Conservation (phyloP, 2,888 invertebrate species). For the Sesamia inferens region DNA sequence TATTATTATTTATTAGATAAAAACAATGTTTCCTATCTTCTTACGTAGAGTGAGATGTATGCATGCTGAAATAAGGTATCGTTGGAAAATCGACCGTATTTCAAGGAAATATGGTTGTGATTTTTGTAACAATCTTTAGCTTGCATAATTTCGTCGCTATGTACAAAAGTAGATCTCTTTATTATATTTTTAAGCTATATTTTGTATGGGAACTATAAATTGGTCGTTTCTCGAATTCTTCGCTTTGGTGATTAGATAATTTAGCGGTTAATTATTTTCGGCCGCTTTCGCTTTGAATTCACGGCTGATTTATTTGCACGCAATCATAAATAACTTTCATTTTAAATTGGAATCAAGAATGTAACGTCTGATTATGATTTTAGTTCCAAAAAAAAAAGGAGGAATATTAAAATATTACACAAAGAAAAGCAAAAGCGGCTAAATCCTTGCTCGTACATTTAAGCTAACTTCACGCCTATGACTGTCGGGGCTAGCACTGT, state of each 20-base stretch:
- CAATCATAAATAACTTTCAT: slow-evolving; percentile 21
- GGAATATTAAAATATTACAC: neutral
- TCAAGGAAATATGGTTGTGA: slow-evolving; percentile 9
- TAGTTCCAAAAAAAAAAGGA: neutral
- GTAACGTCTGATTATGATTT: neutral
- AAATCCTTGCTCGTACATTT: slow-evolving; percentile 37
- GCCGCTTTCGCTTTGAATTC: slow-evolving; percentile 54
- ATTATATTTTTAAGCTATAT: slow-evolving; percentile 49
- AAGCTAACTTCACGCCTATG: slow-evolving; percentile 51
- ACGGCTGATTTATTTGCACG: slow-evolving; percentile 9
- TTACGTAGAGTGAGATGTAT: slow-evolving; percentile 27
- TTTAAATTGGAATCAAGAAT: slow-evolving; percentile 3
- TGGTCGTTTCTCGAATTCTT: slow-evolving; percentile 59
- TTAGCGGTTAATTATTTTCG: slow-evolving; percentile 39
- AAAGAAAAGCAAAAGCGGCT: slow-evolving; percentile 29
- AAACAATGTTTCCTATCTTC: slow-evolving; percentile 37
- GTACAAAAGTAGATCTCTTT: slow-evolving; percentile 60
- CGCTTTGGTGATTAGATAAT: slow-evolving; percentile 53
- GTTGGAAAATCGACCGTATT: slow-evolving; percentile 30
- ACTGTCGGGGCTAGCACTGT: slow-evolving; percentile 65
- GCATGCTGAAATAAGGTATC: slow-evolving; percentile 20
- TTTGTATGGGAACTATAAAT: slow-evolving; percentile 52
- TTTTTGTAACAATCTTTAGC: slow-evolving; percentile 21
- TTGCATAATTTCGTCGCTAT: slow-evolving; percentile 43
- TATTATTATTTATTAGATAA: slow-evolving; percentile 37